Evolutionary conservation across 2,113 vertebrate species (phyloP), one percentile per base, ranked within the genome.

Genomic region (Gallinago paraguaiae): DNA sequence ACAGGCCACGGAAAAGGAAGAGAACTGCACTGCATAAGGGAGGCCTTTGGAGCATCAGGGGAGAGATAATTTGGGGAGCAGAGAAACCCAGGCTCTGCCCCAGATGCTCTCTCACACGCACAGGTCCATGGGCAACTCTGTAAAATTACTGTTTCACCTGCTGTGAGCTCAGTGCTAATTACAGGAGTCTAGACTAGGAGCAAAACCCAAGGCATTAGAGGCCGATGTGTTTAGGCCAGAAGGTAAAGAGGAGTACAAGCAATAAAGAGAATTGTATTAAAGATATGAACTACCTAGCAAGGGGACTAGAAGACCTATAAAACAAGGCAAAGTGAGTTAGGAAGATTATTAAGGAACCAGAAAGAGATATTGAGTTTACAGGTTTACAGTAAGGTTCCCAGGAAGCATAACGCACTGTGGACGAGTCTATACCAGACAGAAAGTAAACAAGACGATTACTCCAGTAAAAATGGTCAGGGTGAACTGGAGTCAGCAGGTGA

Each of bases 231-330:
- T 95, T 76, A 81, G 86, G 75, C 94, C 76, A 95, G 91, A 90
- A 96, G 82, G 83, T 74, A 91, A 93, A 93, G 78, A 95, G 12
- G 33, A 96, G 56, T 86, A 86, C 59, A 92, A 81, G 91, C 91
- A 97, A 97, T 97, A 97, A 96, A 94, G 48, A 82, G 87, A 96
- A 96, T 81, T 86, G 63, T 81, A 92, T 95, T 95, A 95, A 96
- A 97, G 69, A 82, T 94, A 95, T 93, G 92, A 94, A 95, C 70
- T 82, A 95, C 67, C 81, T 54, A 92, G 86, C 82, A 91, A 96
- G 53, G 71, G 67, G 53, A 86, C 84, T 95, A 65, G 92, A 96
- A 93, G 82, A 56, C 72, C 48, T 92, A 91, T 89, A 88, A 95
- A 95, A 46, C 54, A 71, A 87, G 48, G 31, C 1, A 1, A 96